Evolutionary conservation across 2,113 vertebrate genomes (phyloP).

Genomic region (Dasypus novemcinctus): DNA sequence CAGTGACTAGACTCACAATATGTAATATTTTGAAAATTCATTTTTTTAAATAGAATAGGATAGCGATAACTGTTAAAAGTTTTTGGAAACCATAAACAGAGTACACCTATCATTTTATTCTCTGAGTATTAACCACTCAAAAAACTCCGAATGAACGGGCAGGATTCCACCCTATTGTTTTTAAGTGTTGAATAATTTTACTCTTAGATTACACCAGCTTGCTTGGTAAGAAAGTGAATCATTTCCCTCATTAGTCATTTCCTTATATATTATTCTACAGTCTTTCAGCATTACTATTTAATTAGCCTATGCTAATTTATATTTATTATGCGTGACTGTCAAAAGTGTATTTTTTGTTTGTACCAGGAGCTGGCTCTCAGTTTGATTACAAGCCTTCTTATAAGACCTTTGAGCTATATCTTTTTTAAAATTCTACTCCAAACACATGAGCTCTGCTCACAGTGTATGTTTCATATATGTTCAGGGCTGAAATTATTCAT

Average conservation of each 20-base stretch:
- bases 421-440: neutral
- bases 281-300: slow-evolving; percentile 5
- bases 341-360: slow-evolving; percentile 28
- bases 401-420: neutral
- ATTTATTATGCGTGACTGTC: slow-evolving; percentile 14
- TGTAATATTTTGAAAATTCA: neutral
- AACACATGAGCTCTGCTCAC: neutral
- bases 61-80: neutral
- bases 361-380: slow-evolving; percentile 1
- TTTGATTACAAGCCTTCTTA: neutral
- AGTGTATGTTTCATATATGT: neutral
- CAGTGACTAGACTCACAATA: neutral
- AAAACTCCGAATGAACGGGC: neutral
- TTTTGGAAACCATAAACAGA: slow-evolving; percentile 11
- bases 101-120: neutral
- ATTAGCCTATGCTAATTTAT: slow-evolving; percentile 8
- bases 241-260: slow-evolving; percentile 35
- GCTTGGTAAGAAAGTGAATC: slow-evolving; percentile 21
- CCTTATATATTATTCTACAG: slow-evolving; percentile 5
- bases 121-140: neutral
- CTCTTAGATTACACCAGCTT: neutral
- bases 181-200: slow-evolving; percentile 22
- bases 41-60: neutral
- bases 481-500: neutral
- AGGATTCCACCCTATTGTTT: neutral